Evolutionary conservation across 1,140 invertebrate species (phyloP), one percentile per base, ranked within the genome.

Genomic region (Nasonia giraulti): DNA sequence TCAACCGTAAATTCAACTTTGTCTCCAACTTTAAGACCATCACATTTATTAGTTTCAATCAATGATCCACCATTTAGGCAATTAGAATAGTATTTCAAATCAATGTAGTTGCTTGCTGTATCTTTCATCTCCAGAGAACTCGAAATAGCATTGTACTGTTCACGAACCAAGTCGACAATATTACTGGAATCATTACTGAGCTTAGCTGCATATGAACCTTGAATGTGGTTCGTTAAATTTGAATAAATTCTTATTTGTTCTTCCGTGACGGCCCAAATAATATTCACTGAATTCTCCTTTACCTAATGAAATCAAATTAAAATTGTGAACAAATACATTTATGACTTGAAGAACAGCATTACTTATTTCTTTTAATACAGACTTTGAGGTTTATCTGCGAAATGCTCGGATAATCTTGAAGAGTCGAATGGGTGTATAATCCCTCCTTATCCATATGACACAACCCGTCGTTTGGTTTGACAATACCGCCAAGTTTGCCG

Each of bases 381-480:
- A 85, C 84, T 93, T 98, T 98, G 11, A 95, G 94, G 91, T 97
- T 97, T 47, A 96, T 97, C 89, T 99, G 98, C 71, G 98, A 98
- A 77, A 99, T 97, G 76, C 98, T 99, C 2, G 99, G 99, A 93
- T 99, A 99, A 92, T 99, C 99, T 92, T 98, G 97, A 0, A 95
- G 88, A 0, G 94, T 95, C 10, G 96, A 96, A 85, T 96, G 94
- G 0, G 97, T 98, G 91, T 99, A 99, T 27, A 94, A 91, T 44
- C 96, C 96, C 71, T 94, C 90, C 47, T 89, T 47, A 86, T 93
- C 95, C 89, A 99, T 93, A 92, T 99, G 98, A 91, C 98, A 99
- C 74, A 94, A 89, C 0, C 97, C 98, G 90, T 99, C 98, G 89
- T 99, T 99, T 0, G 98, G 98, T 87, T 96, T 96, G 8, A 99